phyloP scores from a whole-genome alignment of 2,113 vertebrate genomes.

The Dermatemys mawii region DNA sequence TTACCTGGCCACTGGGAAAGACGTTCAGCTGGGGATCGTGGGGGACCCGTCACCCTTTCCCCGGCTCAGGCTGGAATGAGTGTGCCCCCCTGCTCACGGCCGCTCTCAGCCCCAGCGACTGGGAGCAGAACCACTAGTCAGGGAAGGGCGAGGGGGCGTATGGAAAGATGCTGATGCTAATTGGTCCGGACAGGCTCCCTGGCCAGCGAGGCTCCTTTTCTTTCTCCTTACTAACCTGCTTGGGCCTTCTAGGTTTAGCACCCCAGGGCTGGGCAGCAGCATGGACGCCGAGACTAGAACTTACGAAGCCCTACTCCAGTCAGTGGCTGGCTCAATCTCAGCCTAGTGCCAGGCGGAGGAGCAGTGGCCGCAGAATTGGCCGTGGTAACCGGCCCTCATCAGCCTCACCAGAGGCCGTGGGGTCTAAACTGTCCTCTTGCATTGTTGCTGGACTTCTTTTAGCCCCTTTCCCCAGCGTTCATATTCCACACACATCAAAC shows the following conservation, averaged over 20 bases:
- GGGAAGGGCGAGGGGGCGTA: background rate
- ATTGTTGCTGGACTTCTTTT: background rate
- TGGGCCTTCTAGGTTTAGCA: background rate
- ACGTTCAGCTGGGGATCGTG: background rate
- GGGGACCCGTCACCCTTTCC: background rate
- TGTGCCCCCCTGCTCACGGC: background rate
- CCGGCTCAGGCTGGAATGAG: background rate
- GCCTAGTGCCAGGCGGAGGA: background rate
- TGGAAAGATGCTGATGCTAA: background rate
- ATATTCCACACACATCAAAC: background rate
- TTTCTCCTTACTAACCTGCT: background rate
- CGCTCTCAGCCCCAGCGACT: background rate
- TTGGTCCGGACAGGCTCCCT: background rate
- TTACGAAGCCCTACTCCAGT: background rate
- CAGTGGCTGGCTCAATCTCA: background rate
- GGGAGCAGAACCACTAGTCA: too few relatives aligned
- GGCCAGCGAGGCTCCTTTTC: background rate
- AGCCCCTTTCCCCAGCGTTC: rapidly evolving
- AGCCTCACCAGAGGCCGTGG: background rate
- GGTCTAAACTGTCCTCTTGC: background rate
- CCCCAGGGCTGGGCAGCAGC: too few relatives aligned
- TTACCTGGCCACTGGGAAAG: background rate
- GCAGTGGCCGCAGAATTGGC: rapidly evolving
- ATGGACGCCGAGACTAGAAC: background rate
- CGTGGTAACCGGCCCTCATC: background rate